Evolutionary conservation across 2,797 vertebrate species (phyloP), one percentile per base, ranked within the genome.

Genomic region (Serranus cabrilla): DNA sequence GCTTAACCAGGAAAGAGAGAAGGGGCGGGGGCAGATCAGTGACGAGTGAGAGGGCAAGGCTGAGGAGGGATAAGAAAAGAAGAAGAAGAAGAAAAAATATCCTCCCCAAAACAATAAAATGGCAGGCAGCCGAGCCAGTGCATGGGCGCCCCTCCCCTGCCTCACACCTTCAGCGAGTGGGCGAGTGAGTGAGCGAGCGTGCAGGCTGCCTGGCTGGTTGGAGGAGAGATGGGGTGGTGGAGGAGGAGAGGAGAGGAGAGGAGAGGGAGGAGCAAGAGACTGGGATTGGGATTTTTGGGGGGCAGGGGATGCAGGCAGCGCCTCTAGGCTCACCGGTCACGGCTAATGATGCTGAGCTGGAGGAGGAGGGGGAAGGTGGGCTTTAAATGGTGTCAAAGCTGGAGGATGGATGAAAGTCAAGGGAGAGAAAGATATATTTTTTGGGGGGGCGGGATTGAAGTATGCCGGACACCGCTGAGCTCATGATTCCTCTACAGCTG

Each of bases 81-180:
- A 76, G 57, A 20, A 60, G 62, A 34, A 50, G 49, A 52, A 45
- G 59, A 54, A 68, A 79, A 58, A 77, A 71, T 5, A 21, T 67
- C 69, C 61, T 79, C 75, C 56, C 61, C 18, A 81, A 87, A 90
- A 93, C 83, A 89, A 89, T 87, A 92, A 92, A 92, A 90, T 91
- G 87, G 82, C 74, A 87, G 75, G 67, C 77, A 71, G 76, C 81
- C 40, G 42, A 83, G 80, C 57, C 58, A 51, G 74, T 68, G 65
- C 74, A 66, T 9, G 39, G 67, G 20, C 17, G 21, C 81, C 71
- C 86, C 82, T 77, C 83, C 85, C 65, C 64, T 76, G 60, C 81
- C 77, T 82, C 72, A 64, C 79, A 80, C 75, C 81, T 82, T 78
- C 78, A 76, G 55, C 7, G n/a, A 74, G 63, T 55, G 7, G 31